phyloP scores from a whole-genome alignment of 1,140 invertebrate species.

The Papilio polytes region DNA sequence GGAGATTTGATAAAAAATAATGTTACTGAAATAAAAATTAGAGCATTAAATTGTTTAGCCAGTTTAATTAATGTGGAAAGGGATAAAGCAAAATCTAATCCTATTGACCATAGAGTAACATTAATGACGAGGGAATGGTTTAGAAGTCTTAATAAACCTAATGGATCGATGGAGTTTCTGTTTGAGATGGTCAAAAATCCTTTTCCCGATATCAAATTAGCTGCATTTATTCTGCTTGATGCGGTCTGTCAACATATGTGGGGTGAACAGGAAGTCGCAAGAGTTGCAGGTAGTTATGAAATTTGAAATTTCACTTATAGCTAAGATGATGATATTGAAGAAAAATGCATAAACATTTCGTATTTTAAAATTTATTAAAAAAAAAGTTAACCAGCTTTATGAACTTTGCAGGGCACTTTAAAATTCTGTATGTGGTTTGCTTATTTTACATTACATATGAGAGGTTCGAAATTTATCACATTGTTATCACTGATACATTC shows the following conservation, averaged over 20 bases:
- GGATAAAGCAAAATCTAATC: slow-evolving; percentile 49
- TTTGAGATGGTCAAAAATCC: slow-evolving; percentile 85
- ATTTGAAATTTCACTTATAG: too few species aligned
- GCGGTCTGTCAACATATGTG: slow-evolving; percentile 85
- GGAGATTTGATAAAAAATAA: slow-evolving; percentile 83
- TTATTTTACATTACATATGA: too few species aligned
- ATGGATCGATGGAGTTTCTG: slow-evolving; percentile 72
- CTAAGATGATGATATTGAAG: too few species aligned
- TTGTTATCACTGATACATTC: too few species aligned
- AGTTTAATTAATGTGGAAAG: slow-evolving; percentile 82
- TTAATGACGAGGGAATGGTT: slow-evolving; percentile 84
- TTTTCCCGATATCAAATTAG: slow-evolving; percentile 86
- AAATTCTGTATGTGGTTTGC: background rate
- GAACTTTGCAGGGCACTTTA: background rate
- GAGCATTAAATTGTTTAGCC: slow-evolving; percentile 86
- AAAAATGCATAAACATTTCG: background rate
- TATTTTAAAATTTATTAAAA: slow-evolving; percentile 22
- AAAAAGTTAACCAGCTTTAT: slow-evolving; percentile 4
- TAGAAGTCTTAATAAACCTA: slow-evolving; percentile 71
- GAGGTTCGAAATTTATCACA: too few species aligned
- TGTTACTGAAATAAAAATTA: slow-evolving; percentile 85
- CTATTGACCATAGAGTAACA: slow-evolving; percentile 76
- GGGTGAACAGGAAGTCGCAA: slow-evolving; percentile 66
- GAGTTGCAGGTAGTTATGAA: slow-evolving; percentile 78
- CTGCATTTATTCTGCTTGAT: slow-evolving; percentile 83